A percentile compares a stretch with the other conserved stretches of the same genome.
Conservation (phyloP, 2,888 invertebrate genomes). For the Ochropleura plecta region DNA sequence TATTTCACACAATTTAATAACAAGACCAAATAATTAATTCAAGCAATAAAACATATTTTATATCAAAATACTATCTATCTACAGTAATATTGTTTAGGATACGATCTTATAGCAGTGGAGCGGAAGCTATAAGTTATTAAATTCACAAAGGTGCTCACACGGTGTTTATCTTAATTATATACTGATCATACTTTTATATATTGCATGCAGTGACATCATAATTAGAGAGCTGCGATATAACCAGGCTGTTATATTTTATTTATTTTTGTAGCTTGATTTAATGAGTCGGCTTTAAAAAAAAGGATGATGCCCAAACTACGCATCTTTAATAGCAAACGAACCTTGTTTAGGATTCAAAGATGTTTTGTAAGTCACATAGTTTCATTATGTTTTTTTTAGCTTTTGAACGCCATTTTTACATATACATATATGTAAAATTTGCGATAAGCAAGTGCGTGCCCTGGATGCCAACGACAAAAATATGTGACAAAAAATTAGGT, state of each 20-base stretch:
- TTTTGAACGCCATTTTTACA: too few species aligned
- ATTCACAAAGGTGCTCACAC: slow-evolving; percentile 58
- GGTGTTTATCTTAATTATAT: slow-evolving; percentile 64
- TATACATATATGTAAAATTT: too few species aligned
- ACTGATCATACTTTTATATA: slow-evolving; percentile 63
- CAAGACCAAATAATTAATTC: slow-evolving; percentile 37
- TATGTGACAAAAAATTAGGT: too few species aligned
- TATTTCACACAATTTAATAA: slow-evolving; percentile 28
- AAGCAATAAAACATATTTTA: slow-evolving; percentile 51
- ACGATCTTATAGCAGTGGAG: slow-evolving; percentile 49
- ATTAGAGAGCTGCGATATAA: slow-evolving; percentile 48
- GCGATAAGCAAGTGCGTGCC: too few species aligned
- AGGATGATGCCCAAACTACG: neutral
- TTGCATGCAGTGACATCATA: slow-evolving; percentile 50
- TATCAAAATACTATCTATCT: slow-evolving; percentile 58
- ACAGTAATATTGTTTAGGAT: slow-evolving; percentile 56
- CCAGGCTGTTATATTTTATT: slow-evolving; percentile 18
- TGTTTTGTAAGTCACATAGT: neutral
- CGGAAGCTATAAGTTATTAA: slow-evolving; percentile 64
- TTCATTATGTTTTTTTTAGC: neutral
- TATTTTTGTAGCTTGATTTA: neutral
- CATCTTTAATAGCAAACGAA: neutral
- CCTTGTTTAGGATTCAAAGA: neutral
- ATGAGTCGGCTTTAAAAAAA: neutral
- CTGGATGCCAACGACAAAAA: too few species aligned